Base-by-base conservation (phyloP, 2,113 vertebrate genomes). In the Anguilla rostrata region DNA sequence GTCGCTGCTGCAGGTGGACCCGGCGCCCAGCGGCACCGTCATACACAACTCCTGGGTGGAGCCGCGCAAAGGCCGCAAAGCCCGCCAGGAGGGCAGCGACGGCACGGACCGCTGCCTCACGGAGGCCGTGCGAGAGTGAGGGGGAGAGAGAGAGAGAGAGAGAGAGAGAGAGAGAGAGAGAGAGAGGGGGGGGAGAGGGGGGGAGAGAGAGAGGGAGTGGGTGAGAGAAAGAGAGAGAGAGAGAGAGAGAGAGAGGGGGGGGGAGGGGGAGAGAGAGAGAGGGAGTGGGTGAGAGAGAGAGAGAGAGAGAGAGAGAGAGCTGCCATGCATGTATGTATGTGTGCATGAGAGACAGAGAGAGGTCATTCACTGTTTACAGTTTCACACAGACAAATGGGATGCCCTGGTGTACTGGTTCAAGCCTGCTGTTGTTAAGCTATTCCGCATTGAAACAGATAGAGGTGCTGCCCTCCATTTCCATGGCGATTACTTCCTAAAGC, bases 1-100 rank as follows among this genome's bases (percentile, higher is more conserved):
- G 81, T 96, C 96, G 0, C 95, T 95, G 43, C 89, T 96, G 88
- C 95, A 96, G 88, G 96, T 96, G 83, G 96, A 96, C 90, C 95
- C 96, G 0, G 92, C 92, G 29, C 92, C 93, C 5, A 94, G 94
- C 15, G 94, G 94, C 39, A 94, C 94, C 0, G 92, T 96, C 81
- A 95, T 95, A 88, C 93, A 95, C 84, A 94, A 96, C 84, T 95
- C 91, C 87, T 96, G 94, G 95, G 92, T 95, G 84, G 93, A 96
- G 22, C 91, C 94, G 16, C 92, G 93, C 87, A 96, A 93, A 78
- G 90, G 79, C n/a, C 95, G 95, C 84, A 96, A 96, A 86, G 81
- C 92, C 1, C 91, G 94, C 60, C 86, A 94, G 84, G 94, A 93
- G 85, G 94, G 88, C 87, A 95, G 93, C 6, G 95, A 96, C 6